Evolutionary conservation across 1,140 invertebrate genomes (phyloP).

Genomic region (Cecropterus lyciades): DNA sequence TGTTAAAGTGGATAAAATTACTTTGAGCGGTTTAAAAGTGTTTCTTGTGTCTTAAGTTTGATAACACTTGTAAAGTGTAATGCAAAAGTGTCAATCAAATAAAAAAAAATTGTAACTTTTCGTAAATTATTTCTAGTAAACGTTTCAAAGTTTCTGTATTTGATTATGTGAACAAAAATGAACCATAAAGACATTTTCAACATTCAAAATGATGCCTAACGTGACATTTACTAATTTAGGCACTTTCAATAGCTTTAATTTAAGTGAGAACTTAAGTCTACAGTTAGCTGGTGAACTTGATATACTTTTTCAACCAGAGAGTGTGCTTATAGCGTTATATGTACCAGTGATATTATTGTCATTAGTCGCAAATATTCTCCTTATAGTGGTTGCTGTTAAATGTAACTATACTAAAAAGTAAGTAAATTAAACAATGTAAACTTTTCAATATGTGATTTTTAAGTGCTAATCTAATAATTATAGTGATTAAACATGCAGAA

Average conservation of each 20-base stretch:
- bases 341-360: slow-evolving; percentile 85
- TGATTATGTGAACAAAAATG: background rate
- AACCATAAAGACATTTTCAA: background rate
- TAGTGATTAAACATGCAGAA: too few relatives aligned
- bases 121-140: too few relatives aligned
- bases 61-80: too few relatives aligned
- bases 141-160: too few relatives aligned
- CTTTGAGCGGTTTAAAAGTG: too few relatives aligned
- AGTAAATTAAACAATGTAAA: slow-evolving; percentile 41
- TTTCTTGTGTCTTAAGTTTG: too few relatives aligned
- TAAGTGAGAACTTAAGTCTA: slow-evolving; percentile 53
- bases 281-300: slow-evolving; percentile 57
- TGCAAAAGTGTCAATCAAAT: too few relatives aligned
- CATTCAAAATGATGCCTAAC: slow-evolving; percentile 10
- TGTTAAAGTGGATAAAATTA: slow-evolving; percentile 2
- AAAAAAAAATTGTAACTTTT: too few relatives aligned
- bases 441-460: too few relatives aligned
- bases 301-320: slow-evolving; percentile 70
- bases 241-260: slow-evolving; percentile 45
- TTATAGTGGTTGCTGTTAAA: slow-evolving; percentile 87
- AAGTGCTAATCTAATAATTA: too few relatives aligned
- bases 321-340: slow-evolving; percentile 85
- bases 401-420: slow-evolving; percentile 88
- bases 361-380: slow-evolving; percentile 85
- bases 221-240: background rate